Conservation (phyloP, 2,797 vertebrate species). For the Cephalopachus bancanus region DNA sequence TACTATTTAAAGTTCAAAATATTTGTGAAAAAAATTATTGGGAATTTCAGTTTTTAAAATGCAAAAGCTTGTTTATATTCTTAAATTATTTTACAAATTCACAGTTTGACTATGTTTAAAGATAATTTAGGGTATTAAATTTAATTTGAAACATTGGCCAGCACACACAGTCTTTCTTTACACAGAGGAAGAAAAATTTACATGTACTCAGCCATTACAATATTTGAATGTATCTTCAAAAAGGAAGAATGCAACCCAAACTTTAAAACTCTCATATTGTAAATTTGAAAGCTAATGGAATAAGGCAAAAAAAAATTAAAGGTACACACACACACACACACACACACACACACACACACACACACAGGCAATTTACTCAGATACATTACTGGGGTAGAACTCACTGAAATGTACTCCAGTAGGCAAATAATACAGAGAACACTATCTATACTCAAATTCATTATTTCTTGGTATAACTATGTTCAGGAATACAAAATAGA, state of each 20-base stretch:
- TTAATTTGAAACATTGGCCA: neutral
- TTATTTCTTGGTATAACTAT: neutral
- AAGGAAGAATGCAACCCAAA: neutral
- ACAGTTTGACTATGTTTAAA: neutral
- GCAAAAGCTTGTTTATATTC: neutral
- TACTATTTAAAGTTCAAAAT: neutral
- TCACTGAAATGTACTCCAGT: neutral
- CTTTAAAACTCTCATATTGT: neutral
- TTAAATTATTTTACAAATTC: neutral
- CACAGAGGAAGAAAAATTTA: neutral
- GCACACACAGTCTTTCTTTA: neutral
- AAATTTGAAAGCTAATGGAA: slow-evolving; percentile 8
- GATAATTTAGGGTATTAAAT: neutral
- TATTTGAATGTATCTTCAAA: neutral
- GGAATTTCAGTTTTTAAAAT: slow-evolving; percentile 2
- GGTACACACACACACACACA: neutral
- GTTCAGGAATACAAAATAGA: neutral
- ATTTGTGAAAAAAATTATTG: neutral
- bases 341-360: neutral
- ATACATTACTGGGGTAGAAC: neutral
- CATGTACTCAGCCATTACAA: neutral
- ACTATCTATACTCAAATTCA: neutral
- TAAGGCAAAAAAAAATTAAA: neutral
- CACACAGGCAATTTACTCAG: neutral
- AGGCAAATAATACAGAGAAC: neutral